Evolutionary conservation across 2,113 vertebrate genomes (phyloP).

Genomic region (Apistogramma diplotaenia): DNA sequence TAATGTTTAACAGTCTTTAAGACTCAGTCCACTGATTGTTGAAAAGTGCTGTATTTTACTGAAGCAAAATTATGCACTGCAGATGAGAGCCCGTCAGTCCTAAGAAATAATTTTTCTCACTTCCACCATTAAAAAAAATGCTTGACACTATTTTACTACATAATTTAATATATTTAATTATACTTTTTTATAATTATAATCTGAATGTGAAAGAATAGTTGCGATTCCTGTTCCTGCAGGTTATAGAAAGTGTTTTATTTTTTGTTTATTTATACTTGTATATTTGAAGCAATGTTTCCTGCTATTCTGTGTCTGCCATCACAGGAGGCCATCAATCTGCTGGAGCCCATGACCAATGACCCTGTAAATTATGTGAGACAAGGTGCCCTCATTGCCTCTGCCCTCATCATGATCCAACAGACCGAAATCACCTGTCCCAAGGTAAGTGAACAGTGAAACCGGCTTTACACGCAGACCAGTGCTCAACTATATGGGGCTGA

Average conservation of each 20-base stretch:
- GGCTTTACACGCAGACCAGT: not conserved
- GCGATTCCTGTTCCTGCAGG: not conserved
- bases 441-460: constrained; percentile 71
- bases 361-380: constrained; percentile 98
- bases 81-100: not conserved
- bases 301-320: not conserved
- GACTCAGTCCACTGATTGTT: accelerated
- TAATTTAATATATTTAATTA: not conserved
- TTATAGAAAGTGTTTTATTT: not conserved
- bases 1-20: not conserved
- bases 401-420: constrained; percentile 98
- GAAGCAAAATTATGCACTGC: not conserved
- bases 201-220: not conserved
- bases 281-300: not conserved
- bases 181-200: too few species aligned
- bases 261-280: not conserved
- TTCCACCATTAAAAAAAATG: accelerated
- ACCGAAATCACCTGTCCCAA: constrained; percentile 97
- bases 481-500: not conserved
- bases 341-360: constrained; percentile 99
- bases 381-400: constrained; percentile 94
- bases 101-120: too few species aligned
- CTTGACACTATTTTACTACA: not conserved
- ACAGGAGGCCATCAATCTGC: constrained; percentile 97
- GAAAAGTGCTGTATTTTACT: not conserved